Base-by-base conservation (phyloP, 2,113 vertebrate genomes). In the Sinocyclocheilus anshuiensis region DNA sequence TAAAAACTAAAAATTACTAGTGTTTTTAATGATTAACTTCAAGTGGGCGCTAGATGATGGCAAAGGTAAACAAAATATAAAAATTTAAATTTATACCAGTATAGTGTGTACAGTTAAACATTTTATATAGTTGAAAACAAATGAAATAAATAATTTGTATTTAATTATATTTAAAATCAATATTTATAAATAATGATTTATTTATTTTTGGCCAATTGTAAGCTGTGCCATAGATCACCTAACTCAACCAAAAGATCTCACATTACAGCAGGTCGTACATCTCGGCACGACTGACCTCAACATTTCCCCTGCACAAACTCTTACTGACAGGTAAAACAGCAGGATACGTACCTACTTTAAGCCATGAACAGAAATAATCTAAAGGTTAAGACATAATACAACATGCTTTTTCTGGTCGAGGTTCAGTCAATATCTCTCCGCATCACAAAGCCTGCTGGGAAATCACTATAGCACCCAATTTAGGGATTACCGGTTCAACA, bases 311-410 rank as follows among this genome's bases (percentile, higher is more conserved):
- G 13, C n/a, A 65, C 79, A 65, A 81, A 81, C 15, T 48, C 24
- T 33, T 50, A 13, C 39, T 22, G 61, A 69, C 39, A 82, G 80
- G 24, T 82, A 15, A 81, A 69, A 45, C 80, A 82, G 42, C 63
- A 33, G 63, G 63, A 48, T 82, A 18, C 9, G 10, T 20, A 12
- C 59, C 59, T 12, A 11, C 78, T 81, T 45, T 67, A 67, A 81
- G 42, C 39, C 24, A 50, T 20, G 10, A n/a, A 81, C 24, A 82
- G 61, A 82, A 69, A 82, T 69, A 69, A 67, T 69, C 42, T 22
- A 69, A 82, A 82, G 80, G 80, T 69, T 82, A 82, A 82, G 42
- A 69, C 45, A 69, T 82, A 82, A 82, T 69, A 82, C 63, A 33
- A 82, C 63, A 48, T 13, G 59, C 80, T 33, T 69, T 50, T 50